phyloP scores from a whole-genome alignment of 2,888 invertebrate genomes.

The Drosophila nr. fundita region DNA sequence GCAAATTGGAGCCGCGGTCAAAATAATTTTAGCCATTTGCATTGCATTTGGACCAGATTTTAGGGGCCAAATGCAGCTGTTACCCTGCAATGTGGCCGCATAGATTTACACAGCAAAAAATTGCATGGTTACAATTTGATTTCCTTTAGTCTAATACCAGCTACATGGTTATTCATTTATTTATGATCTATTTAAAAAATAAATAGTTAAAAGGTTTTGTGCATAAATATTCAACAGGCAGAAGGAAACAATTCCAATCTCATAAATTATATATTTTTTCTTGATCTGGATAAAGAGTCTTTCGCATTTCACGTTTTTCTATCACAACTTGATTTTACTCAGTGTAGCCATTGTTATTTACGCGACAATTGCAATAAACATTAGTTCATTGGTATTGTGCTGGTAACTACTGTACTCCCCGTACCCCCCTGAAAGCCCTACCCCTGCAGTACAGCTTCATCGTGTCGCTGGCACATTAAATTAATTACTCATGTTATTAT shows the following conservation, averaged over 20 bases:
- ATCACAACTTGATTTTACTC: neutral
- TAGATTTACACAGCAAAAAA: conserved; percentile 42
- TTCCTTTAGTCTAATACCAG: neutral
- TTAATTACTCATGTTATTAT: conserved; percentile 84
- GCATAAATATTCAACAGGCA: neutral
- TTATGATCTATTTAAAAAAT: neutral
- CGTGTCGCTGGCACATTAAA: conserved; percentile 82
- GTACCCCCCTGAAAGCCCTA: neutral
- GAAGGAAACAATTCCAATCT: neutral
- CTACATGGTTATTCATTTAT: too few relatives aligned
- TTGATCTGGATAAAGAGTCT: neutral
- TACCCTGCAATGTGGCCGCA: conserved; percentile 44
- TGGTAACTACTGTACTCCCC: neutral
- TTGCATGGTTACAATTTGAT: neutral
- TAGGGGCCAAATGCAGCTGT: conserved; percentile 31
- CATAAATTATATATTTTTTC: neutral
- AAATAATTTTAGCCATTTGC: conserved; percentile 74
- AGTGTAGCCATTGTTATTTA: conserved; percentile 44
- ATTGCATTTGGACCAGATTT: conserved; percentile 67
- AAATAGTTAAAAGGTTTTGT: neutral
- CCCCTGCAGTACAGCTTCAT: conserved; percentile 14
- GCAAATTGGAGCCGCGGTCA: conserved; percentile 66
- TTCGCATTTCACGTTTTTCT: neutral
- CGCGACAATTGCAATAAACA: conserved; percentile 67
- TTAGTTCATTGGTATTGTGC: conserved; percentile 56